Evolutionary conservation across 2,113 vertebrate species (phyloP), one percentile per base, ranked within the genome.

Genomic region (Oreocharis arfaki): DNA sequence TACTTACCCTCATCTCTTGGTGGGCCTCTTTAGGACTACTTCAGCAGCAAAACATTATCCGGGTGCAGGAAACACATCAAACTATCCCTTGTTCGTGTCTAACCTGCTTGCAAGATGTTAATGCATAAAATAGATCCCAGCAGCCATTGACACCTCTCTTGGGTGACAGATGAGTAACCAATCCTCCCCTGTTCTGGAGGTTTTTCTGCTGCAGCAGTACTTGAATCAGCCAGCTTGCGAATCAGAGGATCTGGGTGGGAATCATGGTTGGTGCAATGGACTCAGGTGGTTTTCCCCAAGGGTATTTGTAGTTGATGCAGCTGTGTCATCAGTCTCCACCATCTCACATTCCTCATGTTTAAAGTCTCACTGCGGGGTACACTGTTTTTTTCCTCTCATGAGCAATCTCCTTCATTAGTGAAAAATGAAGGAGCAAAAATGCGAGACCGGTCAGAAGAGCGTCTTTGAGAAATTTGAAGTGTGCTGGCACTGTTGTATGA

Each of bases 341-440:
- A 28, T 35, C 35, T 81, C 73, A 69, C 0, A 1, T 76, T 85
- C 11, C 26, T 21, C 0, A 0, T 79, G 56, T 87, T 42, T 42
- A 27, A 76, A 15, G 16, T 44, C n/a, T 83, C 28, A 4, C 17
- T n/a, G 11, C 4, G 6, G 13, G 5, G 16, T 14, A 39, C 35
- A 33, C 13, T 39, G 4, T 24, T 28, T 37, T 46, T 24, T 87
- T 87, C 15, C 11, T 68, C 26, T 74, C 42, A 16, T 28, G 30
- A 33, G 56, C 16, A 26, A 68, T 35, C 27, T 17, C 24, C 15
- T 82, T 13, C n/a, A 39, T 28, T 35, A 60, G 19, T 27, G 22
- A 8, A 26, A 93, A 67, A 77, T 23, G 50, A 83, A 90, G 30
- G 8, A 69, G 5, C 3, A 77, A 68, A 68, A 74, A 14, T 17